Conservation (phyloP, 2,113 vertebrate genomes). For the human (Homo sapiens) region DNA sequence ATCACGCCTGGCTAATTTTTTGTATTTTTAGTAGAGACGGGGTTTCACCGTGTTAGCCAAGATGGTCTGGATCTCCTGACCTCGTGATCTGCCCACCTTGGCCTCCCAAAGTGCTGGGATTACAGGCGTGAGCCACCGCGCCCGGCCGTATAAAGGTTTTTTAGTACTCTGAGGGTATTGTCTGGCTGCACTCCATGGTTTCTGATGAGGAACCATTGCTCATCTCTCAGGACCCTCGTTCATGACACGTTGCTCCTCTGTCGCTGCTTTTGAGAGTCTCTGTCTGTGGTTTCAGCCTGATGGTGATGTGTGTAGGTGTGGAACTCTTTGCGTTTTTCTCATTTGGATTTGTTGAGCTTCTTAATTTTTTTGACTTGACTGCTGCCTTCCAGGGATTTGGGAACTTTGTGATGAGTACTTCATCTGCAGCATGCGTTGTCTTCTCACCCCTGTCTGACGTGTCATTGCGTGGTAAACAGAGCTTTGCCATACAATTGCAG, state of each 20-base stretch:
- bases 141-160: too few relatives aligned
- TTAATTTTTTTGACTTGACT: neutral
- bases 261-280: neutral
- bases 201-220: neutral
- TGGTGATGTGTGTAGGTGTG: neutral
- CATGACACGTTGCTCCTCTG: neutral
- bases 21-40: too few relatives aligned
- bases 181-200: neutral
- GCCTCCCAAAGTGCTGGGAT: too few relatives aligned
- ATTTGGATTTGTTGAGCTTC: neutral
- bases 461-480: neutral
- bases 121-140: too few relatives aligned
- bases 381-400: neutral
- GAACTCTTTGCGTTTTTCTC: neutral
- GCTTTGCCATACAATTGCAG: neutral
- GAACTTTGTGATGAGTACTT: neutral
- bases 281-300: neutral
- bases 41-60: too few relatives aligned
- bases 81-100: too few relatives aligned
- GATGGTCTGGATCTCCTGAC: too few relatives aligned
- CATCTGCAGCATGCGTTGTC: neutral
- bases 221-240: too few relatives aligned
- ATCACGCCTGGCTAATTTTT: too few relatives aligned
- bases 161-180: too few relatives aligned
- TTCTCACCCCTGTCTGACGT: accelerated